Conservation (phyloP, 2,113 vertebrate species). For the Tursiops truncatus region DNA sequence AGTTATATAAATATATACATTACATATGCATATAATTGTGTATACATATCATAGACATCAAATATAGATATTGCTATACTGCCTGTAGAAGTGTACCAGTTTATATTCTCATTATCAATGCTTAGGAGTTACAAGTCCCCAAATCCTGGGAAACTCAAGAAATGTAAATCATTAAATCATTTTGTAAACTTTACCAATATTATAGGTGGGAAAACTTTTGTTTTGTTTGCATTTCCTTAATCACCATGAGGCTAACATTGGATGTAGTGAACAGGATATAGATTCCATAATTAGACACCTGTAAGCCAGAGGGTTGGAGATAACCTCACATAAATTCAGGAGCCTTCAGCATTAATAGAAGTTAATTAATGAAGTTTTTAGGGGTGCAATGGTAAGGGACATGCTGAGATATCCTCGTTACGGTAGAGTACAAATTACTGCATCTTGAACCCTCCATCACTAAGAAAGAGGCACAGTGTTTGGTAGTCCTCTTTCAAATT, state of each 20-base stretch:
- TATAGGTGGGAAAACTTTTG: not conserved
- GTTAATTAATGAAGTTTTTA: not conserved
- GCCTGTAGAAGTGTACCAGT: not conserved
- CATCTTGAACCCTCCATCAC: not conserved
- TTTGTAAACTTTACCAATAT: not conserved
- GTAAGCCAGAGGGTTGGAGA: not conserved
- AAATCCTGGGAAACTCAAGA: not conserved
- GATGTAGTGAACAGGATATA: not conserved
- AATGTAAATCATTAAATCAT: not conserved
- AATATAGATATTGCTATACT: not conserved
- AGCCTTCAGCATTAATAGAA: not conserved
- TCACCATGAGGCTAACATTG: not conserved
- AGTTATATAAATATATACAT: not conserved
- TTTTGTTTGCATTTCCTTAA: not conserved
- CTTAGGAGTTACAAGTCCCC: not conserved
- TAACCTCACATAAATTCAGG: not conserved
- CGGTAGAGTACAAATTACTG: not conserved
- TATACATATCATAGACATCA: not conserved
- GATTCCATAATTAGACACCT: not conserved
- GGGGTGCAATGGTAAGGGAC: fast-evolving
- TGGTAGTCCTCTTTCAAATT: not conserved
- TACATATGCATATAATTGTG: not conserved
- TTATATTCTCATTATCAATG: not conserved
- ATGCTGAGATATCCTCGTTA: not conserved
- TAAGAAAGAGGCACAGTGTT: not conserved